phyloP scores from a whole-genome alignment of 2,888 invertebrate genomes.

The Theretra japonica region DNA sequence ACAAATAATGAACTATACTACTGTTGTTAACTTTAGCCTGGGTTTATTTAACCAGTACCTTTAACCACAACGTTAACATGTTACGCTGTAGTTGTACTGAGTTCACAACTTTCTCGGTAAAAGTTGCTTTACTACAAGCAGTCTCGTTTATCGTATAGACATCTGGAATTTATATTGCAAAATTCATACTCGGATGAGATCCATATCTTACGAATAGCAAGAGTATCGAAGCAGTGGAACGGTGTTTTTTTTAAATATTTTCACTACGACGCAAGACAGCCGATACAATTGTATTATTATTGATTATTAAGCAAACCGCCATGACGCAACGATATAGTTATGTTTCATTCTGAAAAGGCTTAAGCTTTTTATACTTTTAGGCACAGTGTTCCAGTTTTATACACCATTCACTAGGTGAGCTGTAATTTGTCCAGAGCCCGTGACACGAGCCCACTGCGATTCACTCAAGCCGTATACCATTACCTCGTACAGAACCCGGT shows the following conservation, averaged over 20 bases:
- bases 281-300: too few relatives aligned
- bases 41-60: neutral
- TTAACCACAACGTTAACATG: neutral
- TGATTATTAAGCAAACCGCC: too few relatives aligned
- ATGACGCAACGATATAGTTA: too few relatives aligned
- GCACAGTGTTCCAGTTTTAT: neutral
- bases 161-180: neutral
- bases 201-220: neutral
- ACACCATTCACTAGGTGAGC: neutral
- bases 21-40: neutral
- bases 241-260: too few relatives aligned
- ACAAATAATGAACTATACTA: neutral
- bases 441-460: neutral
- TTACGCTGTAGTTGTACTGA: neutral
- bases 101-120: neutral
- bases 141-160: neutral
- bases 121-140: neutral
- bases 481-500: slow-evolving; percentile 25
- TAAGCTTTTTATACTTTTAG: too few relatives aligned
- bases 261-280: too few relatives aligned
- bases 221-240: neutral
- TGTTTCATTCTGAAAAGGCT: too few relatives aligned
- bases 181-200: neutral
- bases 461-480: slow-evolving; percentile 24
- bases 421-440: slow-evolving; percentile 3